A percentile compares a stretch with the other conserved stretches of the same genome.
phyloP scores from a whole-genome alignment of 2,113 vertebrate species.

The Rhynchomys soricoides region DNA sequence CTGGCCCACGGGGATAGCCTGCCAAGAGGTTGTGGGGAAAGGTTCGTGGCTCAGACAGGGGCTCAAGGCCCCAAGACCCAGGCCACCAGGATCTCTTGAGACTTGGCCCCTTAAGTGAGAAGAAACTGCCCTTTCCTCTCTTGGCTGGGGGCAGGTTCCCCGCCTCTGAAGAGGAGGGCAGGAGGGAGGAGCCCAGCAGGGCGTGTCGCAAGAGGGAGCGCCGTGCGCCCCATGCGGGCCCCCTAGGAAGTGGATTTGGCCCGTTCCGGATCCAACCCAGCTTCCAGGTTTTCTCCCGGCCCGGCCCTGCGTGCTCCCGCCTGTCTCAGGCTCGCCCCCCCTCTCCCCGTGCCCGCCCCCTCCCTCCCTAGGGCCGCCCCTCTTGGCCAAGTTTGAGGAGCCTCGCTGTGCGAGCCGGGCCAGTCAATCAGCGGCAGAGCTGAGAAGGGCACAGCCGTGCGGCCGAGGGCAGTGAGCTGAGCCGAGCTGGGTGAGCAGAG shows the following conservation, averaged over 20 bases:
- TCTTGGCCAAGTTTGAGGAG: conserved; percentile 83
- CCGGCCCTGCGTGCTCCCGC: conserved; percentile 79
- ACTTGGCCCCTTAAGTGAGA: background rate
- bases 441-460: conserved; percentile 55
- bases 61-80: conserved; percentile 11
- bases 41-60: background rate
- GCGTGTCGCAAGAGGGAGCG: conserved; percentile 48
- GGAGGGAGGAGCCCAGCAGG: conserved; percentile 67
- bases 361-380: conserved; percentile 74
- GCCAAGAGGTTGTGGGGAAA: conserved; percentile 49
- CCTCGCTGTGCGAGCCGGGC: conserved; percentile 69
- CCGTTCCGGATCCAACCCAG: conserved; percentile 79
- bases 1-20: background rate
- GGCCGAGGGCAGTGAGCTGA: conserved; percentile 61
- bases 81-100: background rate
- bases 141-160: background rate
- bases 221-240: conserved; percentile 60
- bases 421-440: conserved; percentile 80
- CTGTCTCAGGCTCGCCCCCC: conserved; percentile 39
- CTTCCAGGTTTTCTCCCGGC: conserved; percentile 82
- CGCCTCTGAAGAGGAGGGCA: conserved; percentile 18
- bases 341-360: conserved; percentile 49
- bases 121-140: background rate
- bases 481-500: conserved; percentile 46
- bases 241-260: conserved; percentile 81